phyloP scores from a whole-genome alignment of 2,888 invertebrate genomes.

The Tupiocoris notatus region DNA sequence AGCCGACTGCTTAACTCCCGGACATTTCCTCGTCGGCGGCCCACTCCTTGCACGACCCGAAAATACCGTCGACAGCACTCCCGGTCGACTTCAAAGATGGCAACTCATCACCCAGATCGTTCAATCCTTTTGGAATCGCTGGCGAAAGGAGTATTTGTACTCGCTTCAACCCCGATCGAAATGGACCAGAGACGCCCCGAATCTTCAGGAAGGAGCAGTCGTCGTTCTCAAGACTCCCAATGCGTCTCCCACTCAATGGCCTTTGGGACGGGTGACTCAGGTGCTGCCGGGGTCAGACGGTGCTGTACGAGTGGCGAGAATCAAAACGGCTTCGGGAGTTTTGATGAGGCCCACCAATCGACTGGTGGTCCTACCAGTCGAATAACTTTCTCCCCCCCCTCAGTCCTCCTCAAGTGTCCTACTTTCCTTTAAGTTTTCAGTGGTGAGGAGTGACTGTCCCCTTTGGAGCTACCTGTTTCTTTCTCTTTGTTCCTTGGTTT shows the following conservation, averaged over 20 bases:
- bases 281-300: conserved; percentile 8
- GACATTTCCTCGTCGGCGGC: conserved; percentile 11
- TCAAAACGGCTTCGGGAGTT: not conserved
- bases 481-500: not conserved
- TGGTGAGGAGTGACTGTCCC: not conserved
- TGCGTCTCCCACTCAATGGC: not conserved
- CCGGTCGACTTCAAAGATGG: conserved; percentile 17
- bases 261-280: not conserved
- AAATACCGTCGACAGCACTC: not conserved
- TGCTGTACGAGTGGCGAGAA: not conserved
- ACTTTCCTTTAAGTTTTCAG: no score
- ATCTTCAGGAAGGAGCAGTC: not conserved
- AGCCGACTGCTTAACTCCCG: conserved; percentile 10
- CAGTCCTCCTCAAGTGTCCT: not conserved
- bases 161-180: not conserved
- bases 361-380: not conserved
- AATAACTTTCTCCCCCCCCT: not conserved
- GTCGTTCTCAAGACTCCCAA: not conserved
- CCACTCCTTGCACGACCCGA: not conserved
- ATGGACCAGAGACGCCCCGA: not conserved
- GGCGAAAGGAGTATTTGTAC: conserved; percentile 29
- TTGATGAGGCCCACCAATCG: not conserved
- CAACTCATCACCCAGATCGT: not conserved
- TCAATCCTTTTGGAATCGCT: conserved; percentile 35
- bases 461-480: not conserved